Conservation (phyloP, 2,888 invertebrate species). For the Caenorhabditis wallacei region DNA sequence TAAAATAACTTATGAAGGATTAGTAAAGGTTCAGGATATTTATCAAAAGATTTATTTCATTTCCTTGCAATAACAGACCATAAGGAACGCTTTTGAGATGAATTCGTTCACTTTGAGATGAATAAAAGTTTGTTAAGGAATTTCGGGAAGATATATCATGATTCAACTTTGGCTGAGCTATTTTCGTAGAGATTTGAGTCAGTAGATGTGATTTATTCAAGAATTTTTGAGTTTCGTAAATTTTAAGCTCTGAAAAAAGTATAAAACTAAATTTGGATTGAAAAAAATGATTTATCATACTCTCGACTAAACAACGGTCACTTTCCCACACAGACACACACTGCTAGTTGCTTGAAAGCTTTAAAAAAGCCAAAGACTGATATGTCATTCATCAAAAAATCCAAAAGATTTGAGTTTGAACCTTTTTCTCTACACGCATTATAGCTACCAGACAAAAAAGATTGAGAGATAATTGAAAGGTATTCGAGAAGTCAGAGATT, state of each 20-base stretch:
- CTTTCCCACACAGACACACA: conserved; percentile 1
- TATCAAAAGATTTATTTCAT: conserved; percentile 1
- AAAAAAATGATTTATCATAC: background rate
- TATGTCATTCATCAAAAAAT: too few species aligned
- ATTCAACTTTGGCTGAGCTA: too few species aligned
- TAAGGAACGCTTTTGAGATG: background rate
- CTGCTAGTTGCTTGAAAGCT: background rate
- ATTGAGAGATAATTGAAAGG: conserved; percentile 50
- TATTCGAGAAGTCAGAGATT: conserved; percentile 51
- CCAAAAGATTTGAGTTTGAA: background rate
- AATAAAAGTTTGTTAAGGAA: too few species aligned
- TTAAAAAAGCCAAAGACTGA: background rate
- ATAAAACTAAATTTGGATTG: background rate
- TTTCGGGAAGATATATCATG: too few species aligned
- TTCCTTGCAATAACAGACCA: conserved; percentile 20
- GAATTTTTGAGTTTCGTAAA: too few species aligned
- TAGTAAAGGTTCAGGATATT: conserved; percentile 30
- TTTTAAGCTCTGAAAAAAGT: too few species aligned
- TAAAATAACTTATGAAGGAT: conserved; percentile 28
- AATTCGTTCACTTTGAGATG: background rate
- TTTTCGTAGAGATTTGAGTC: too few species aligned
- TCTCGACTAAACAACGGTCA: background rate
- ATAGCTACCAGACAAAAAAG: conserved; percentile 48
- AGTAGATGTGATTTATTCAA: too few species aligned
- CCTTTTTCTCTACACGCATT: conserved; percentile 1